Conservation (phyloP, 2,888 invertebrate species). For the Cataglyphis livida region DNA sequence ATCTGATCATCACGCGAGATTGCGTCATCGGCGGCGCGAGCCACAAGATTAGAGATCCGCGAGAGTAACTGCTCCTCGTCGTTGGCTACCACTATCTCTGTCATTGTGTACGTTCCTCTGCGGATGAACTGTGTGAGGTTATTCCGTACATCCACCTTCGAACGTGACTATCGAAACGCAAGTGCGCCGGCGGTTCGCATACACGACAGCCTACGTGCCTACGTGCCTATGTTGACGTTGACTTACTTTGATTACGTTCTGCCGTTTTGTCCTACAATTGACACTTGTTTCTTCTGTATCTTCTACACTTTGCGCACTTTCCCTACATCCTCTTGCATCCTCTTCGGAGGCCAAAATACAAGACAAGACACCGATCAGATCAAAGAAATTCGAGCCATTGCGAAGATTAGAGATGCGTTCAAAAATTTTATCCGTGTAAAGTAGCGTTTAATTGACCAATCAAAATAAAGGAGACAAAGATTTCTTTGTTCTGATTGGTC, state of each 20-base stretch:
- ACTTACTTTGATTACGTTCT: too few species aligned
- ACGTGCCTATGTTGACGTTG: background rate
- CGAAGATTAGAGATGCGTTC: too few species aligned
- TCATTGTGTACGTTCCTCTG: slow-evolving; percentile 8
- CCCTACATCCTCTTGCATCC: too few species aligned
- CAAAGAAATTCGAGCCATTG: too few species aligned
- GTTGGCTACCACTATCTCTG: slow-evolving; percentile 8
- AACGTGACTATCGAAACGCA: background rate
- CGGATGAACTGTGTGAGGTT: background rate
- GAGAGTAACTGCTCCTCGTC: slow-evolving; percentile 31
- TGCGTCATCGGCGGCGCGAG: slow-evolving; percentile 87
- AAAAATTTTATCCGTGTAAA: too few species aligned
- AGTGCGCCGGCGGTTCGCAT: background rate
- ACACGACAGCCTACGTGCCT: too few species aligned
- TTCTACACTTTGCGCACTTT: background rate
- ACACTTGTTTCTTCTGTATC: background rate
- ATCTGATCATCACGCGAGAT: slow-evolving; percentile 88
- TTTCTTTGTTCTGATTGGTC: background rate
- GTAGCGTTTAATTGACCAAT: too few species aligned
- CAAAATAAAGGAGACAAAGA: too few species aligned
- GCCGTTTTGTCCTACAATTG: background rate
- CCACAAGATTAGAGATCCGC: slow-evolving; percentile 19
- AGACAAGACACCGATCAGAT: too few species aligned
- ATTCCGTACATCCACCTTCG: background rate
- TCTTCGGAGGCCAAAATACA: too few species aligned